Evolutionary conservation across 2,113 vertebrate genomes (phyloP).

Genomic region (Reinhardtius hippoglossoides): DNA sequence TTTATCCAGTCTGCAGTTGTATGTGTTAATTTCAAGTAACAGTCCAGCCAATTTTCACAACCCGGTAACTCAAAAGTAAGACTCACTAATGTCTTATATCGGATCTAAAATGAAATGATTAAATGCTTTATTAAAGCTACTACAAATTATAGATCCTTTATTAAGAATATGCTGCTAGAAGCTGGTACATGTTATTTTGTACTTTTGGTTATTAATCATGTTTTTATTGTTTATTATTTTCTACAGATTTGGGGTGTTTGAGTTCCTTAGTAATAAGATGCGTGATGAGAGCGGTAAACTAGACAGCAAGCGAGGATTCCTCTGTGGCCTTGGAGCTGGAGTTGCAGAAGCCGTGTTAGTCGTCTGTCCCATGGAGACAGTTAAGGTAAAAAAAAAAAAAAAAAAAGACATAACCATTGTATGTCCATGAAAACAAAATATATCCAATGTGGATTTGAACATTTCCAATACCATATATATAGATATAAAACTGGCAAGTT

Average conservation of each 20-base stretch:
- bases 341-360: slow-evolving; percentile 92
- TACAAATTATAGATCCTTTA: not conserved
- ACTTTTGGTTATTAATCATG: not conserved
- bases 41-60: not conserved
- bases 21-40: not conserved
- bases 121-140: not conserved
- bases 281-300: slow-evolving; percentile 90
- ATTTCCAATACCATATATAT: no score
- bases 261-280: slow-evolving; percentile 97
- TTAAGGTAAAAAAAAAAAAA: slow-evolving; percentile 85
- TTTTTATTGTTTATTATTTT: not conserved
- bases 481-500: no score
- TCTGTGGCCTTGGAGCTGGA: slow-evolving; percentile 93
- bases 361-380: slow-evolving; percentile 97
- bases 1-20: not conserved
- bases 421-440: not conserved
- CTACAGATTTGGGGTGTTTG: slow-evolving; percentile 92
- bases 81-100: not conserved
- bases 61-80: not conserved
- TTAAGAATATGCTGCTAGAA: not conserved
- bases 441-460: no score
- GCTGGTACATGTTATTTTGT: not conserved
- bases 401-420: not conserved
- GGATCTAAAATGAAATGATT: not conserved
- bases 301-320: slow-evolving; percentile 88